Percentiles rank a stretch among this genome's conserved stretches.
Conservation (phyloP, 2,113 vertebrate genomes). For the Ellobius talpinus region DNA sequence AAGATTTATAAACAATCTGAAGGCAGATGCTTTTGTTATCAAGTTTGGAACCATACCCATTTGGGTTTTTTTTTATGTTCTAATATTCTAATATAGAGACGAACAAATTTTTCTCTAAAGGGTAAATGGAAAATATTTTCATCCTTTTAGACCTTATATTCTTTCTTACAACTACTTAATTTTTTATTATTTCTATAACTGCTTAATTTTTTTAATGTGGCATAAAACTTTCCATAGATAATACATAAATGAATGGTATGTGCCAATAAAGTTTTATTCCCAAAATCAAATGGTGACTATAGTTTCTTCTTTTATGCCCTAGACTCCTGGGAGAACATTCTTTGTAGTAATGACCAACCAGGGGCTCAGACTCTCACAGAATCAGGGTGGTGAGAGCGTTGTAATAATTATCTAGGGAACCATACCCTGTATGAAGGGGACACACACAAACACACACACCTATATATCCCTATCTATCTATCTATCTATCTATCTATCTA, state of each 20-base stretch:
- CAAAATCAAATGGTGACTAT: background rate
- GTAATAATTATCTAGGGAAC: background rate
- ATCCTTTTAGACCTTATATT: background rate
- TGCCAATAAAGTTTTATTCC: background rate
- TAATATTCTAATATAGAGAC: background rate
- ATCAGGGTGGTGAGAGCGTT: background rate
- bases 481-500: too few relatives aligned
- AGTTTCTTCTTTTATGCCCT: background rate
- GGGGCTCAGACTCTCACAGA: background rate
- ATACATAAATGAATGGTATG: background rate
- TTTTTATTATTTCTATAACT: background rate
- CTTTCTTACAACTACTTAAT: background rate
- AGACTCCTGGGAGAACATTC: background rate
- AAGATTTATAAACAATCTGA: slow-evolving; percentile 13
- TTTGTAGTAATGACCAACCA: background rate
- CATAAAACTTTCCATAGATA: background rate
- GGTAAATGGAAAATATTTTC: background rate
- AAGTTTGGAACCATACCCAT: background rate
- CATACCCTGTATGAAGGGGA: too few relatives aligned
- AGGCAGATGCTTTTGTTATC: background rate
- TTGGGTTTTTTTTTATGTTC: background rate
- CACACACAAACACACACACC: too few relatives aligned
- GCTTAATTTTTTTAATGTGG: background rate
- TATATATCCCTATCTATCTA: too few relatives aligned
- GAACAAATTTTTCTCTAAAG: background rate